Percentiles rank a stretch among this genome's conserved stretches.
Evolutionary conservation across 2,888 invertebrate genomes (phyloP).

Genomic region (Cephonodes hylas): DNA sequence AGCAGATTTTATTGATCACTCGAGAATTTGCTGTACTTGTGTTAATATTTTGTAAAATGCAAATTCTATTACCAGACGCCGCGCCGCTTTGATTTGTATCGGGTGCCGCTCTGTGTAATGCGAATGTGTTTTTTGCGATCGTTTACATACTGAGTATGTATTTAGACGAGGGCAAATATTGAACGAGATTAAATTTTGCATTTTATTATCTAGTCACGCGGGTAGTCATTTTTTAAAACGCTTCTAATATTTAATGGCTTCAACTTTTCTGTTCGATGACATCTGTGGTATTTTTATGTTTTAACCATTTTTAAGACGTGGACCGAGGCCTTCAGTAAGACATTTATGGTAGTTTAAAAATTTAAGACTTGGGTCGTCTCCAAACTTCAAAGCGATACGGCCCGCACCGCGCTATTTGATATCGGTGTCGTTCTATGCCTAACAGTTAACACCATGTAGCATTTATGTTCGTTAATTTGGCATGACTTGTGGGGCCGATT

Average conservation of each 20-base stretch:
- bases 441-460: no score
- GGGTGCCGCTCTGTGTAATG: not conserved
- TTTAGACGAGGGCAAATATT: not conserved
- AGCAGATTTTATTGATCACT: not conserved
- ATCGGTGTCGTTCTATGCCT: no score
- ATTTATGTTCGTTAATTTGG: no score
- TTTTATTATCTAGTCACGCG: not conserved
- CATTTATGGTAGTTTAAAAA: not conserved
- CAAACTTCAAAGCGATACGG: no score
- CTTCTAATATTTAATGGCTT: not conserved
- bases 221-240: not conserved
- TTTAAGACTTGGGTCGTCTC: no score
- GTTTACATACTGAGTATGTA: not conserved
- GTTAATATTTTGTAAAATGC: not conserved
- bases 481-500: no score
- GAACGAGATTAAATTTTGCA: not conserved
- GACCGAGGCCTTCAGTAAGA: not conserved
- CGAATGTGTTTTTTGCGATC: not conserved
- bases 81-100: slow-evolving; percentile 2
- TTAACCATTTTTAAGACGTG: not conserved
- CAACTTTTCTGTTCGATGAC: not conserved
- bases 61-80: not conserved
- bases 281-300: not conserved
- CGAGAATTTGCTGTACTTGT: not conserved
- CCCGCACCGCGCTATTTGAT: no score